These are phyloP conservation scores for Peromyscus attwateri DNA, from an alignment of 2,797 vertebrate species.

Conservation along the genomic window DNA sequence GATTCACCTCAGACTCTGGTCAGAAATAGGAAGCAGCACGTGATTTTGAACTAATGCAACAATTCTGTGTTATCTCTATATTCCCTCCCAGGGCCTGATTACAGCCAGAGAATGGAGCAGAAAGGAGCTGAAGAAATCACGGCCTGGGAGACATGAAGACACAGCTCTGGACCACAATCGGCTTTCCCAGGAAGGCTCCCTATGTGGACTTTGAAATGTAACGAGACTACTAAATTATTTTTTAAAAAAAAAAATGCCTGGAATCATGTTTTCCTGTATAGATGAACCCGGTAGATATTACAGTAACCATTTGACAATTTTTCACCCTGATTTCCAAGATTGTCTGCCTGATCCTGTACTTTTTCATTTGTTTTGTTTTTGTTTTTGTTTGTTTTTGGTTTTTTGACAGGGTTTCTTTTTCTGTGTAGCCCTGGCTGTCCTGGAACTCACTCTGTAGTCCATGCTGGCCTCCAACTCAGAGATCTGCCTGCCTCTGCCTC, in stretches of 20 bases:
- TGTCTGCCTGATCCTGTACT: neutral
- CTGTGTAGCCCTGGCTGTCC: neutral
- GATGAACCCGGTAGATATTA: neutral
- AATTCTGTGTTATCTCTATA: conserved; percentile 66
- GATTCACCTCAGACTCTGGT: conserved; percentile 86
- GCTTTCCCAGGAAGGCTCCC: conserved; percentile 51
- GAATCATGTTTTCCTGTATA: neutral
- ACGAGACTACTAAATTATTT: neutral
- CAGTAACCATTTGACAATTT: neutral
- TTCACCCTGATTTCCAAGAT: neutral
- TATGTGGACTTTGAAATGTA: neutral
- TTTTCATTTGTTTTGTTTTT: neutral
- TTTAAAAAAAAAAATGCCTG: neutral
- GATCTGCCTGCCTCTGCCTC: neutral
- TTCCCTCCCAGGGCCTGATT: conserved; percentile 73
- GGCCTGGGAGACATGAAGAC: conserved; percentile 40
- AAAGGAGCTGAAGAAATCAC: neutral
- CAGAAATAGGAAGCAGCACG: neutral
- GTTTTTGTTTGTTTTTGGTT: no score
- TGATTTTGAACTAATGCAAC: conserved; percentile 44
- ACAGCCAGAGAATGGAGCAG: conserved; percentile 74
- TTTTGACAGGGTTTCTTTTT: neutral
- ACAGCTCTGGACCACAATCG: neutral
- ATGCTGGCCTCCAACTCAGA: neutral
- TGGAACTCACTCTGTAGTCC: neutral